Base-by-base conservation (phyloP, 2,888 invertebrate species). In the Erpobdella octoculata region DNA sequence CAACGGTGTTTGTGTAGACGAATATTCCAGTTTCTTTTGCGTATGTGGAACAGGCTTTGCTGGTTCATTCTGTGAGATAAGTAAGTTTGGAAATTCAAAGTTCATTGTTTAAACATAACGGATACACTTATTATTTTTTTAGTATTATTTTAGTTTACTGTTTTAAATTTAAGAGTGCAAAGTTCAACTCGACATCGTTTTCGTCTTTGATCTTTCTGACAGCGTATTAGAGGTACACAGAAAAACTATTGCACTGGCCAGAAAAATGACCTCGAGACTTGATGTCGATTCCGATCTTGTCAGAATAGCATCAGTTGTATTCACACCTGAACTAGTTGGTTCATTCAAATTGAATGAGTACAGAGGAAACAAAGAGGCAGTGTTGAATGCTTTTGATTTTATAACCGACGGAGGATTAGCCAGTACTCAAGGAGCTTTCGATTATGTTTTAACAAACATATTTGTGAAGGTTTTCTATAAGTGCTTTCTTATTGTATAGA, bases 301-400 rank as follows among this genome's bases (percentile, higher is more conserved):
- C 12, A 71, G 76, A 3, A 70, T 77, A 12, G 76, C 72, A 1
- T 70, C 66, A 25, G 36, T 77, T 21, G 72, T 74, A 21, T 77
- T 71, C 73, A 68, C 75, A 0, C n/a, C 36, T 61, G 38, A 70
- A 12, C 64, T 74, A 38, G 46, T n/a, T 35, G 66, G 71, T 21
- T 67, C 78, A 74, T 81, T 80, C 75, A 76, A 79, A 74, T 74
- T 81, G 67, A 79, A 78, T 74, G 73, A 72, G 35, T 78, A 78
- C 75, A 38, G 33, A 18, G 66, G 66, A n/a, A 74, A 75, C 74
- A 77, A 76, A 35, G 72, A 72, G 9, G 68, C 75, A 6, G 62
- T 80, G 18, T 69, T 76, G 53, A 75, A 76, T 18, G 79, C 80
- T 31, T 74, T 81, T 48, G 75, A 76, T 71, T 78, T 72, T 76